Percentiles rank a stretch among this genome's conserved stretches.
These are phyloP conservation scores for Orestias chungarensis DNA, from an alignment of 2,797 vertebrate genomes.

Conservation along the genomic window DNA sequence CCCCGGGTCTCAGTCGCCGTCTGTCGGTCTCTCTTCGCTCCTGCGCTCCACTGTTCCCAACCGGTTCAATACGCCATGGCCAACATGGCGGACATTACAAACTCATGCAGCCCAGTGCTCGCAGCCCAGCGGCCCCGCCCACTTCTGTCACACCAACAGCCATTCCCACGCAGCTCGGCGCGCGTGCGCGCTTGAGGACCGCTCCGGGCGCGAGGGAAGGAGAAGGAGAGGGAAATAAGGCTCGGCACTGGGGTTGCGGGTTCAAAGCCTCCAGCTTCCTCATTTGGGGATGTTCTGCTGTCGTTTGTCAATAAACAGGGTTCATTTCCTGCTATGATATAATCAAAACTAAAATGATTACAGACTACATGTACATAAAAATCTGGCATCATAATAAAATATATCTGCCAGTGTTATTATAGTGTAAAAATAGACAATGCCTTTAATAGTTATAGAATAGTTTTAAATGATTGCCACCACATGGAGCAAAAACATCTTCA, in stretches of 20 bases:
- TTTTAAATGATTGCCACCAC: conserved; percentile 60
- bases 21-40: conserved; percentile 80
- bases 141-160: conserved; percentile 82
- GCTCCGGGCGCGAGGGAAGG: conserved; percentile 52
- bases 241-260: conserved; percentile 44
- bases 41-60: conserved; percentile 86
- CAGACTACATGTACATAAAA: neutral
- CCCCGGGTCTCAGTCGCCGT: conserved; percentile 88
- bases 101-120: conserved; percentile 92
- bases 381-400: neutral
- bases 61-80: conserved; percentile 97
- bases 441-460: neutral
- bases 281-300: conserved; percentile 38
- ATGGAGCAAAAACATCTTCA: conserved; percentile 40
- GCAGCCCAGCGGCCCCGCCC: conserved; percentile 92
- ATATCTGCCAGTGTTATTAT: neutral
- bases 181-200: conserved; percentile 88
- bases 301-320: neutral
- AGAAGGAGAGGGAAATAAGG: conserved; percentile 17
- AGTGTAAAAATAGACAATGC: neutral
- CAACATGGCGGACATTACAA: conserved; percentile 99
- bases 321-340: neutral
- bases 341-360: neutral
- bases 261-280: conserved; percentile 44
- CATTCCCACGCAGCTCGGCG: conserved; percentile 95